A percentile compares a stretch with the other conserved stretches of the same genome.
phyloP scores from a whole-genome alignment of 2,888 invertebrate species.

The Oxycera nigricornis region DNA sequence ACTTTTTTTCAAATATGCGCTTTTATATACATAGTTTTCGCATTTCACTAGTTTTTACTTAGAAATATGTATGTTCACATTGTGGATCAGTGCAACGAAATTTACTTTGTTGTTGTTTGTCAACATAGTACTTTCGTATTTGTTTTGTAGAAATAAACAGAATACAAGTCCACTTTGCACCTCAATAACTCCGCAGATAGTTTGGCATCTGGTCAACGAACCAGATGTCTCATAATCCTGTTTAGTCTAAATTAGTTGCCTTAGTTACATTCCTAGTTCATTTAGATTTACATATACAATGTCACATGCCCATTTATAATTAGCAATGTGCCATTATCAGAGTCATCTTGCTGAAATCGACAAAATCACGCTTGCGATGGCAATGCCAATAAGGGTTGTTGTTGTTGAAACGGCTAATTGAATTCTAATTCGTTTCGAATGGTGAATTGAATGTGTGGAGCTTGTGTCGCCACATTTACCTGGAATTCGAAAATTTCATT shows the following conservation, averaged over 20 bases:
- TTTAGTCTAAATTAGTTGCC: background rate
- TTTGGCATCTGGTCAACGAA: too few relatives aligned
- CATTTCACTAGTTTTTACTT: too few relatives aligned
- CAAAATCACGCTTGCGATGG: background rate
- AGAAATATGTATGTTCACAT: too few relatives aligned
- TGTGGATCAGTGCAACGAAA: too few relatives aligned
- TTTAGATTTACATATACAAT: background rate
- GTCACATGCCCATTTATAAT: background rate
- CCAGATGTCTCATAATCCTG: too few relatives aligned
- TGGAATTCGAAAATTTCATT: slow-evolving; percentile 31
- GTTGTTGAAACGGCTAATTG: slow-evolving; percentile 27
- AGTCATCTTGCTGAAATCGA: slow-evolving; percentile 16
- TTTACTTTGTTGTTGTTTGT: too few relatives aligned
- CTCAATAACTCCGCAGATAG: too few relatives aligned
- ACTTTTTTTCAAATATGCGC: too few relatives aligned
- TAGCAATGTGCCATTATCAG: slow-evolving; percentile 14
- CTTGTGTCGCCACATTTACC: slow-evolving; percentile 50
- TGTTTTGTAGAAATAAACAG: too few relatives aligned
- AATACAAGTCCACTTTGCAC: too few relatives aligned
- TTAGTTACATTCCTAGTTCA: slow-evolving; percentile 4
- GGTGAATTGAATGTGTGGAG: slow-evolving; percentile 46
- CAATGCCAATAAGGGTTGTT: background rate
- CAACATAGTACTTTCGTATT: too few relatives aligned
- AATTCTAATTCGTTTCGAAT: slow-evolving; percentile 29
- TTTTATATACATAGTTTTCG: too few relatives aligned